Evolutionary conservation across 2,888 invertebrate species (phyloP), one percentile per base, ranked within the genome.

Genomic region (Polia nebulosa): DNA sequence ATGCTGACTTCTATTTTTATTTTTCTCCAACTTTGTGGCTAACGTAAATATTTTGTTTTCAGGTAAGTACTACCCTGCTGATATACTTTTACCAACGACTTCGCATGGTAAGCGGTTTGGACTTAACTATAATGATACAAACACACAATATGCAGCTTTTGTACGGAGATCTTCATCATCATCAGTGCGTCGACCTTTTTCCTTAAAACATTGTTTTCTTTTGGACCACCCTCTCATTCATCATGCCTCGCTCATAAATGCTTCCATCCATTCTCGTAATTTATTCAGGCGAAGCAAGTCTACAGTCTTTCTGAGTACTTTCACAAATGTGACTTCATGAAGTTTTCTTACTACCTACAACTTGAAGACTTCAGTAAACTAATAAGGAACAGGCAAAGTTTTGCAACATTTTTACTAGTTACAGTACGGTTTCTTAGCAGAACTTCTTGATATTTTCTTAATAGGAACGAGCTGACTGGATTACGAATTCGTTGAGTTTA

Each of bases 401-500:
- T 75, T 63, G 61, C 68, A 66, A 58, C 59, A 71, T 85, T 85
- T 83, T 85, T 78, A 73, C 56, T 80, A 61, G 63, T 77, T 68
- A 58, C 72, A 72, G 34, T 53, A 73, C 57, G 66, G 62, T 76
- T 63, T 55, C 57, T 76, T 52, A 52, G 63, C 49, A 59, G 72
- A 82, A 85, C 59, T 87, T 87, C 62, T 71, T 85, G 81, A 82
- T 85, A 81, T 80, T 75, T 76, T 79, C 82, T 80, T 76, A 72
- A 81, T 82, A 73, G 72, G 65, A 69, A 81, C 72, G 78, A 83
- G 80, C 80, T 82, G 85, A 83, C 83, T 85, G 83, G 87, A 88
- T 91, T 88, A 91, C 90, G 86, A 92, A 91, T 93, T 93, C 87
- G 89, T 87, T 84, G 85, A 89, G 88, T 92, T 94, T 95, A 94